Base-by-base conservation (phyloP, 2,888 invertebrate genomes). In the Parnassius mnemosyne region DNA sequence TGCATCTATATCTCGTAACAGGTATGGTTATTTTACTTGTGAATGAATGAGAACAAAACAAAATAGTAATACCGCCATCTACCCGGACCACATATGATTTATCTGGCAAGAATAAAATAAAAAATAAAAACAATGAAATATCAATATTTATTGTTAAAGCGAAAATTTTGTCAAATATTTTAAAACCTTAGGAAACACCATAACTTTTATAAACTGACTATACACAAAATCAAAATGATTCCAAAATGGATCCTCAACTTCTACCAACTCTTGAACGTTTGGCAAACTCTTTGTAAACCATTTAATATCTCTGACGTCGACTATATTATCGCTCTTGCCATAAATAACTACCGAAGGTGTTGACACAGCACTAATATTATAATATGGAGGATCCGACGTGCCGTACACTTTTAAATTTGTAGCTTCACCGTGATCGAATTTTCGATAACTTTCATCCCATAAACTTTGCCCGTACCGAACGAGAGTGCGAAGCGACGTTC, bases 291-390 rank as follows among this genome's bases (percentile, higher is more conserved):
- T 72, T 41, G 91, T 78, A 64, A 94, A 73, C 72, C 92, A 91
- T 51, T 89, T 72, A 1, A 94, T 92, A 59, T 95, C 94, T 73
- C 84, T 80, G 0, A 85, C 78, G 92, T 93, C 71, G 92, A 86
- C 93, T 87, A 94, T 76, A 93, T 95, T 71, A 92, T 94, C 87
- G 50, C 82, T 84, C 12, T 65, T 70, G 0, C 88, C 88, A 56
- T 85, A 83, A 43, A 88, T 70, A 9, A 76, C 68, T 5, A 88
- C 70, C 3, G 79, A 68, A 2, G 87, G 88, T 0, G 74, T 71
- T 0, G 71, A 75, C 10, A 79, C 78, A 3, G 83, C 81, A 64
- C 69, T 79, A 0, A 85, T 63, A 56, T 84, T 84, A 47, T 79
- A 88, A 11, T 57, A 57, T 0, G 88, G 85, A 3, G 89, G 82